Conservation (phyloP, 2,113 vertebrate genomes). For the Etia nguti region DNA sequence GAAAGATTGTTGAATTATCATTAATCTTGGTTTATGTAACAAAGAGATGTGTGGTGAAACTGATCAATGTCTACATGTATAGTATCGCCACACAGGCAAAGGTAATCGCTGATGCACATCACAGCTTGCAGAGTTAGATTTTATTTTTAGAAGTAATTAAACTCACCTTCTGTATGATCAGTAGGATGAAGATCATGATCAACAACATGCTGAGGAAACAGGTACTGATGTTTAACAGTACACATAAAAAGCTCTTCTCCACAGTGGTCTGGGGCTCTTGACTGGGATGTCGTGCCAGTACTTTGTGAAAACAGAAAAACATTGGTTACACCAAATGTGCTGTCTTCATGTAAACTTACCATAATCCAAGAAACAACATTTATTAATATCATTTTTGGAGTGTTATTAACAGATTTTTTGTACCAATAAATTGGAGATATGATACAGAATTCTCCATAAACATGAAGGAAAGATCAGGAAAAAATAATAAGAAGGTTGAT, state of each 20-base stretch:
- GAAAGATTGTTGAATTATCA: background rate
- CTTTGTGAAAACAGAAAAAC: background rate
- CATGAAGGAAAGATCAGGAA: rapidly evolving
- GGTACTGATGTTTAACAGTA: background rate
- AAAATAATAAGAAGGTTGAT: background rate
- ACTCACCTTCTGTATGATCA: background rate
- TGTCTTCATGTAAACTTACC: background rate
- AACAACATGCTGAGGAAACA: background rate
- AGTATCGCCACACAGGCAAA: background rate
- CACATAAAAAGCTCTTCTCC: background rate
- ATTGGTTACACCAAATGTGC: background rate
- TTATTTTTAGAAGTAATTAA: background rate
- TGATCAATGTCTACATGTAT: background rate
- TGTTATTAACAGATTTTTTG: background rate
- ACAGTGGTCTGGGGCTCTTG: background rate
- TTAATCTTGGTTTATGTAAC: background rate
- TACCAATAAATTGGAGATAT: background rate
- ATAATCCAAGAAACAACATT: background rate
- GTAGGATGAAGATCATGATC: background rate
- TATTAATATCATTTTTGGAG: background rate
- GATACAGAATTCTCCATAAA: rapidly evolving
- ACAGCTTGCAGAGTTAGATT: background rate
- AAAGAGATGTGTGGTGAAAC: background rate
- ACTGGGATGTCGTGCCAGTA: background rate
- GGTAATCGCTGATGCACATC: background rate